phyloP scores from a whole-genome alignment of 2,113 vertebrate species.

The Vulpes vulpes region DNA sequence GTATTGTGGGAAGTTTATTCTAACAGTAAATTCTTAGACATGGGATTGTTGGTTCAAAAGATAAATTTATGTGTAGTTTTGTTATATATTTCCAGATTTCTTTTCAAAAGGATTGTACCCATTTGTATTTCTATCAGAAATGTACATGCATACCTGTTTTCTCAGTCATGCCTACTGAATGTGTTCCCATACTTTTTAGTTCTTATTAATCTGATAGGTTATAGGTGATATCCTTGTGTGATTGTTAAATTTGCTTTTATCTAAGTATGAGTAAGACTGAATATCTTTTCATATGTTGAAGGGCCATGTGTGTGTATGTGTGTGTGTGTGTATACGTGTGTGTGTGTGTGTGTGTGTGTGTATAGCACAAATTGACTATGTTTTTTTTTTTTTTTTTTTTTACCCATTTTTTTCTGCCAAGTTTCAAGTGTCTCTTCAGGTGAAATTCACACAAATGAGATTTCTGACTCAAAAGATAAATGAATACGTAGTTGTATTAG shows the following conservation, averaged over 20 bases:
- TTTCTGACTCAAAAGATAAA: neutral
- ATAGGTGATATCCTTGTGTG: neutral
- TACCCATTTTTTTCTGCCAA: neutral
- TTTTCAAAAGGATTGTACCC: neutral
- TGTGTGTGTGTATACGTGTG: too few relatives aligned
- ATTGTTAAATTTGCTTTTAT: constrained; percentile 11
- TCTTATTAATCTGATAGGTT: neutral
- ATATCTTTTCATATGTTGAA: neutral
- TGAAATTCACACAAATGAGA: neutral
- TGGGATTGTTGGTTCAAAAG: neutral
- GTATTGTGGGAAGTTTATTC: neutral
- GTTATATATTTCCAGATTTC: neutral
- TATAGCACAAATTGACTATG: neutral
- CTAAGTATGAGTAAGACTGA: neutral
- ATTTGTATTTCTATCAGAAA: neutral
- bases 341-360: too few relatives aligned
- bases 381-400: neutral
- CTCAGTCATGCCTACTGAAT: neutral
- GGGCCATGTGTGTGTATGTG: neutral
- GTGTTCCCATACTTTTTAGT: neutral
- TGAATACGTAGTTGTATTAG: neutral
- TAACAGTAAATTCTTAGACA: neutral
- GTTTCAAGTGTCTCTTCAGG: neutral
- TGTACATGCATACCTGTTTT: neutral
- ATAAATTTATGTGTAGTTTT: neutral